Conservation (phyloP, 2,797 vertebrate species). For the Emydoidea blandingii region DNA sequence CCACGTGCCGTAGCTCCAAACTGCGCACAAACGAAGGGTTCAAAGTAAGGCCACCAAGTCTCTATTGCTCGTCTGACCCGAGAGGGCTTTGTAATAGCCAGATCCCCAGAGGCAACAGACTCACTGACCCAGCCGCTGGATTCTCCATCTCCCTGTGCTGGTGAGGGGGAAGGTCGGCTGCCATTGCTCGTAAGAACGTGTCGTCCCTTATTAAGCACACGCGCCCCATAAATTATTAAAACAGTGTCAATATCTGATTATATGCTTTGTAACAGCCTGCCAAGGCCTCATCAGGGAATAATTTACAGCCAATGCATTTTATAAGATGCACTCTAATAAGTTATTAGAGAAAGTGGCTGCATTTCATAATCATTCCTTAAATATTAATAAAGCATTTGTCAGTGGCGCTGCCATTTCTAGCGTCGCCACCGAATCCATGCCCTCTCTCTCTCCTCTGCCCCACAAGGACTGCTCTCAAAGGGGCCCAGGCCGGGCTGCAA, state of each 20-base stretch:
- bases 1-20: background rate
- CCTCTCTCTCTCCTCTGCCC: background rate
- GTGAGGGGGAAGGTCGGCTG: no score
- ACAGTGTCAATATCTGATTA: conserved; percentile 12
- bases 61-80: background rate
- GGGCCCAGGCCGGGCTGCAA: no score
- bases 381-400: conserved; percentile 9
- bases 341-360: conserved; percentile 28
- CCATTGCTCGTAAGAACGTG: background rate
- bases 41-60: no score
- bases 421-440: background rate
- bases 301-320: conserved; percentile 10
- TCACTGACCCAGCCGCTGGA: background rate
- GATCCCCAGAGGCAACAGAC: background rate
- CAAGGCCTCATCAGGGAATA: background rate
- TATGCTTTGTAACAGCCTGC: background rate
- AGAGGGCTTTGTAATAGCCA: background rate
- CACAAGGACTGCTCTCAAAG: background rate
- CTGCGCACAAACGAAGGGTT: background rate
- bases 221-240: background rate
- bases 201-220: background rate
- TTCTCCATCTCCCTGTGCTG: no score
- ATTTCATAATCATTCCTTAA: background rate
- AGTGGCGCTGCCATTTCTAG: background rate
- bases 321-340: background rate